Percentiles rank a stretch among this genome's conserved stretches.
These are phyloP conservation scores for Lamellibrachia columna DNA, from an alignment of 2,888 invertebrate species.

Conservation along the genomic window DNA sequence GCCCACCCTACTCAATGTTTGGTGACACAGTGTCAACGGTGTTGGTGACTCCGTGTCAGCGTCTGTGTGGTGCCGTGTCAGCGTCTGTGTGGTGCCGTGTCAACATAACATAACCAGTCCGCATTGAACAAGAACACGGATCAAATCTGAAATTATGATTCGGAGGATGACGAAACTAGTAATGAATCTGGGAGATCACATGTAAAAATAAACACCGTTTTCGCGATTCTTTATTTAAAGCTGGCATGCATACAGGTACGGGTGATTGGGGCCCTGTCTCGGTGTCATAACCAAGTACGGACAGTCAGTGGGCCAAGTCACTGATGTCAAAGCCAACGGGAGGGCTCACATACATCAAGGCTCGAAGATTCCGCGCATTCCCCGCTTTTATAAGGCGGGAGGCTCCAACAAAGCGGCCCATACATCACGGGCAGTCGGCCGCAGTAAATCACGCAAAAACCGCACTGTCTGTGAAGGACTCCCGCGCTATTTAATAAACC, in stretches of 20 bases:
- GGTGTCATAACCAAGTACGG: neutral
- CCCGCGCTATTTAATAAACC: slow-evolving; percentile 12
- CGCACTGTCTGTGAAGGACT: neutral
- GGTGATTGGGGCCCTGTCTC: neutral
- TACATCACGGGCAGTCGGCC: neutral
- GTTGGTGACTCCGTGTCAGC: neutral
- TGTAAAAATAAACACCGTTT: neutral
- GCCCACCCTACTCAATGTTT: neutral
- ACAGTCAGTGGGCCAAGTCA: neutral
- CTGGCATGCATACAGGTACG: neutral
- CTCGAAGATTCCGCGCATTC: neutral
- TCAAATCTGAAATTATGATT: neutral
- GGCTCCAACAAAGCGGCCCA: neutral
- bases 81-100: neutral
- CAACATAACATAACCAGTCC: neutral
- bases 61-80: neutral
- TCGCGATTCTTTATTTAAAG: neutral
- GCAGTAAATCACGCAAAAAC: slow-evolving; percentile 10
- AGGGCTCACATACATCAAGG: neutral
- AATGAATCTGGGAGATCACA: neutral
- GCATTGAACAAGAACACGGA: neutral
- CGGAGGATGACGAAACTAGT: neutral
- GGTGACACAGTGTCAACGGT: neutral
- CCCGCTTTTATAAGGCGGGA: neutral
- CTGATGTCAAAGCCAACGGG: neutral